Percentiles rank a stretch among this genome's conserved stretches.
These are phyloP conservation scores for Schizopygopsis malacanthus DNA, from an alignment of 2,797 vertebrate genomes.

Conservation along the genomic window DNA sequence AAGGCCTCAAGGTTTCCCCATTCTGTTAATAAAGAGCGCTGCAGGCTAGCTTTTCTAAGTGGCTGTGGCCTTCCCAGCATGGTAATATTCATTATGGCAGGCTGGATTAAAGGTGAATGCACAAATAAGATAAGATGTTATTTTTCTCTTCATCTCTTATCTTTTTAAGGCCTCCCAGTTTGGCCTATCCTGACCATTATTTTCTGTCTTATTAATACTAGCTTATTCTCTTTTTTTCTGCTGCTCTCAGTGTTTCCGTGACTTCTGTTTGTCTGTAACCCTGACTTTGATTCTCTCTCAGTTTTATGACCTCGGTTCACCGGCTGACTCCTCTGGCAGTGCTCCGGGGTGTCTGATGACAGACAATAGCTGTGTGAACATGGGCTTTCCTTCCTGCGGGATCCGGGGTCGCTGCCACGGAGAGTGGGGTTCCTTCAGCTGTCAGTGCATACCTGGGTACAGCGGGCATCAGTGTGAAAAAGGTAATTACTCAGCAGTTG, in stretches of 20 bases:
- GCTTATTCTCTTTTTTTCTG: not conserved
- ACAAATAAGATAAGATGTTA: conserved; percentile 37
- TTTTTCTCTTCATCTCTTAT: conserved; percentile 34
- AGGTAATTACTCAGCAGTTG: conserved; percentile 48
- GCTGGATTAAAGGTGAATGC: conserved; percentile 35
- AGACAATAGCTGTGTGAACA: conserved; percentile 85
- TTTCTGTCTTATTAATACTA: not conserved
- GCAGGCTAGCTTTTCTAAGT: conserved; percentile 39
- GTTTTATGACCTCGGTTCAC: conserved; percentile 87
- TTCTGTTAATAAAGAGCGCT: conserved; percentile 39
- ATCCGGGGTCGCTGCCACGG: conserved; percentile 82
- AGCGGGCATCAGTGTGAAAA: conserved; percentile 70
- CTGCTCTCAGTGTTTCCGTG: not conserved
- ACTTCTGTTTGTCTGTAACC: not conserved
- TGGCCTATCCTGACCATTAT: conserved; percentile 20
- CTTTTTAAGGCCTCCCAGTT: conserved; percentile 26
- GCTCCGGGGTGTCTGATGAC: conserved; percentile 84
- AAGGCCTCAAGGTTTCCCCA: conserved; percentile 32
- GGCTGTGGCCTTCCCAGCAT: conserved; percentile 3
- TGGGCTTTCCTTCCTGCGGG: conserved; percentile 84
- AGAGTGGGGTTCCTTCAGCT: conserved; percentile 86
- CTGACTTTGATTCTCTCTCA: conserved; percentile 62
- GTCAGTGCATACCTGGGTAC: conserved; percentile 85
- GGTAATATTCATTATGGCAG: conserved; percentile 34
- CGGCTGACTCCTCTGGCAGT: conserved; percentile 84